Percentiles rank a stretch among this genome's conserved stretches.
Conservation (phyloP, 2,797 vertebrate species). For the Orestias chungarensis region DNA sequence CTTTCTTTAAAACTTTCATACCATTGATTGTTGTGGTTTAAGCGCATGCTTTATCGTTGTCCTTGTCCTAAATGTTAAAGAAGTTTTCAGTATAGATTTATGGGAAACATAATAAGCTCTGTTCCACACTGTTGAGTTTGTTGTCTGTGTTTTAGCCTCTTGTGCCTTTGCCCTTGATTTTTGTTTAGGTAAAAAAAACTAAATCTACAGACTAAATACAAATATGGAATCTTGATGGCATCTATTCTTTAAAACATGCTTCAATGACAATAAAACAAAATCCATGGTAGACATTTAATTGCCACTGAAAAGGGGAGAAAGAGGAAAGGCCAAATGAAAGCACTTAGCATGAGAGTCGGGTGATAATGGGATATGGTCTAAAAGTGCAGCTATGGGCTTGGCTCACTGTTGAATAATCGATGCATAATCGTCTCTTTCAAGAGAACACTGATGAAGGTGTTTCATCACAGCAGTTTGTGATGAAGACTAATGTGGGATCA, state of each 20-base stretch:
- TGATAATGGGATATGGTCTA: background rate
- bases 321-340: background rate
- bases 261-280: background rate
- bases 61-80: background rate
- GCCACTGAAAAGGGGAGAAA: background rate
- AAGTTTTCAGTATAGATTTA: background rate
- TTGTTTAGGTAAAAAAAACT: background rate
- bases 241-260: background rate
- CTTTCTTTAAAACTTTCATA: background rate
- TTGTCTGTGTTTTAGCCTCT: background rate
- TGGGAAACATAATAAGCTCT: background rate
- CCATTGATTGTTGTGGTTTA: background rate
- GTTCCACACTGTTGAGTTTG: background rate
- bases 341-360: background rate
- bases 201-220: background rate
- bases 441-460: background rate
- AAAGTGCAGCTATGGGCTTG: background rate
- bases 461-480: conserved; percentile 28
- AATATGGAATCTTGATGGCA: background rate
- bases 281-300: background rate
- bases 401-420: background rate
- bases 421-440: conserved; percentile 23
- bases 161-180: background rate
- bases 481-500: conserved; percentile 26
- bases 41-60: background rate